A percentile compares a stretch with the other conserved stretches of the same genome.
Conservation (phyloP, 1,140 invertebrate genomes). For the Acyrthosiphon pisum region DNA sequence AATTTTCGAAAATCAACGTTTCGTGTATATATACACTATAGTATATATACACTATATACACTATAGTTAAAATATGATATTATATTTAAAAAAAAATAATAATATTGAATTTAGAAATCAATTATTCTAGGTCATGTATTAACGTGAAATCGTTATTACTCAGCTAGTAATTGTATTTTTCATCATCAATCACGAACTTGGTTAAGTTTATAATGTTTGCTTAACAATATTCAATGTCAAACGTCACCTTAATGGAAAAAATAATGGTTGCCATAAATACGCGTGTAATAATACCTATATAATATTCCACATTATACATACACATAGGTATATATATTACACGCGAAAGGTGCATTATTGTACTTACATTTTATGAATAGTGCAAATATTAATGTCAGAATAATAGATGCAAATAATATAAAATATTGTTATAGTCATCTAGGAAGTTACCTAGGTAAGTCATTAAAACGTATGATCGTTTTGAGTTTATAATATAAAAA, state of each 20-base stretch:
- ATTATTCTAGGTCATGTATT: not conserved
- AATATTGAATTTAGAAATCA: not conserved
- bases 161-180: not conserved
- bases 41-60: too few relatives aligned
- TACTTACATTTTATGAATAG: not conserved
- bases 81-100: not conserved
- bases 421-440: conserved; percentile 38
- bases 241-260: conserved; percentile 22
- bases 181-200: not conserved
- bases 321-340: not conserved
- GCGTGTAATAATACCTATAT: not conserved
- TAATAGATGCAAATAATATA: not conserved
- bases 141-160: not conserved
- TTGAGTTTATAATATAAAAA: not conserved
- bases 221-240: conserved; percentile 38
- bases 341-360: not conserved
- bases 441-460: not conserved
- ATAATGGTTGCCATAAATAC: conserved; percentile 28
- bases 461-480: not conserved
- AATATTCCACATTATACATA: not conserved
- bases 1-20: not conserved
- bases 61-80: too few relatives aligned
- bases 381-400: not conserved
- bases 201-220: not conserved
- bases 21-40: too few relatives aligned